Percentiles rank a stretch among this genome's conserved stretches.
Conservation (phyloP, 2,888 invertebrate species). For the Netelia melanura region DNA sequence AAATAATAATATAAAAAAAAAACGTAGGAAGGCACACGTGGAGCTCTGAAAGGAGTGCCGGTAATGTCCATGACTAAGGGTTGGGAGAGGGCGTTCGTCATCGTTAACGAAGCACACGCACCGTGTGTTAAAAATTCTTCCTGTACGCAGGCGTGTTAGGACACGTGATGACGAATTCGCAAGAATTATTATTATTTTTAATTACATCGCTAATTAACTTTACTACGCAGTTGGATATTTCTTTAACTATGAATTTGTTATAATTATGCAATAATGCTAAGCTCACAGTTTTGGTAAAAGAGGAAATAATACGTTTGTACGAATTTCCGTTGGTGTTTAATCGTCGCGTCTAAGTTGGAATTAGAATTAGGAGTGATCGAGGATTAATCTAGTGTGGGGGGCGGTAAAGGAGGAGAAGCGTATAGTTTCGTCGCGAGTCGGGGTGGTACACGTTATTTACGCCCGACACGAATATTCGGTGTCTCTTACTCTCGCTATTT, state of each 20-base stretch:
- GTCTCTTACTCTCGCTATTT: slow-evolving; percentile 31
- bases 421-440: slow-evolving; percentile 22
- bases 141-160: not conserved
- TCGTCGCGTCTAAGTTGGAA: slow-evolving; percentile 27
- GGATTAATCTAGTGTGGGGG: slow-evolving; percentile 53
- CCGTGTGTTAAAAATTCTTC: not conserved
- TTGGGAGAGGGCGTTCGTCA: not conserved
- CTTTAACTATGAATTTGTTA: no score
- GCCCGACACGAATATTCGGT: slow-evolving; percentile 56
- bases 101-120: slow-evolving; percentile 7
- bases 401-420: not conserved
- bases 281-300: not conserved
- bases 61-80: not conserved
- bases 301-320: slow-evolving; percentile 10
- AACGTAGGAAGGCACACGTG: not conserved
- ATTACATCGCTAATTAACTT: no score
- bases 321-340: slow-evolving; percentile 31
- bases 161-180: not conserved
- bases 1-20: slow-evolving; percentile 37
- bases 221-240: no score
- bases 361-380: slow-evolving; percentile 50
- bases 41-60: not conserved
- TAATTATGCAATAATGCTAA: not conserved
- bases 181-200: not conserved
- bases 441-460: slow-evolving; percentile 54